Evolutionary conservation across 2,797 vertebrate species (phyloP), one percentile per base, ranked within the genome.

Genomic region (Oreochromis grahami): DNA sequence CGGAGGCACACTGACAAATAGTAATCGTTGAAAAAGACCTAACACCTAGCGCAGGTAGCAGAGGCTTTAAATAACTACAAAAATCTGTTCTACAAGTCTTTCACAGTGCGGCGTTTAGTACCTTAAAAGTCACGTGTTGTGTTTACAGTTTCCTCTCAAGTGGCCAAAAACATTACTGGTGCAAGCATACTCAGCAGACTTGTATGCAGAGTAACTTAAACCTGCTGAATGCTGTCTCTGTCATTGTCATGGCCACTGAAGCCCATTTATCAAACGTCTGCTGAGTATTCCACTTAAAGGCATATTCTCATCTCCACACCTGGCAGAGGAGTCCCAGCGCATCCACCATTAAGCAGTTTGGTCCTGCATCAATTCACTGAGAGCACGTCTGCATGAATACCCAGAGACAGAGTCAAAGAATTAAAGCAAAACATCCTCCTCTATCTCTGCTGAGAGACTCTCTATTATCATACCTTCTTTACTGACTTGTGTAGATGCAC

Each of bases 201-300:
- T n/a, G 70, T 50, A 29, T 45, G 43, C 26, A 50, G 70, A 74
- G 70, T 74, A 74, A 1, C 26, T 74, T 51, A 78, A 89, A 80
- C 12, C 45, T 15, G 24, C 58, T 32, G n/a, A 76, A 60, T 52
- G 43, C 9, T 2, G 76, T 29, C 51, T 45, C 52, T 38, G 83
- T 78, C 43, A 76, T 79, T 87, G 84, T 84, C 84, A 45, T 36
- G 24, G 56, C 48, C 11, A 38, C 77, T 58, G 45, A 81, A 72
- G 76, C 63, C 77, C 82, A 77, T 88, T 89, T 14, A 85, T 92
- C 87, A 87, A 14, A 60, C 38, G 79, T 90, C 87, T 65, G 14
- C 50, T 4, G 78, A 81, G 63, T 50, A 21, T 63, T 77, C 74
- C 55, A 77, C 83, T 79, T 48, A 17, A 11, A 89, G 76, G 83